Evolutionary conservation across 2,113 vertebrate species (phyloP).

Genomic region (Tragulus kanchil): DNA sequence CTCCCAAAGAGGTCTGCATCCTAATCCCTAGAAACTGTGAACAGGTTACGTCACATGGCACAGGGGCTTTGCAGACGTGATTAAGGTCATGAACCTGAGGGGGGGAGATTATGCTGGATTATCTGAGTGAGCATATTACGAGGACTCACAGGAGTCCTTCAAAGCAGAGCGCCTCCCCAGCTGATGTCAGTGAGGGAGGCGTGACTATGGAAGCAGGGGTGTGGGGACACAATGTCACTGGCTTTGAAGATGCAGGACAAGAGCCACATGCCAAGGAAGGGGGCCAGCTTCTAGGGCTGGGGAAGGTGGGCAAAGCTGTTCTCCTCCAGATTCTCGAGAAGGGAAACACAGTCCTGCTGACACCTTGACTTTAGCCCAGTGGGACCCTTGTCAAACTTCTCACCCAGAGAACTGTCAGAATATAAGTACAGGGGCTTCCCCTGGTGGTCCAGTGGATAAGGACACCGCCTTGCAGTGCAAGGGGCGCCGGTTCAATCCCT

Average conservation of each 20-base stretch:
- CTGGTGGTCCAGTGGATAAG: no score
- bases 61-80: background rate
- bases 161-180: background rate
- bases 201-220: background rate
- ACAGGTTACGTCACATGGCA: background rate
- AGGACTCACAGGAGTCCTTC: background rate
- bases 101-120: background rate
- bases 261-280: background rate
- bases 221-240: background rate
- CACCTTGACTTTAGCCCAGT: background rate
- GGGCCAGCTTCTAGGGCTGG: background rate
- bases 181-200: background rate
- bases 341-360: background rate
- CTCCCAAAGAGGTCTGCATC: background rate
- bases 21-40: background rate
- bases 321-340: background rate
- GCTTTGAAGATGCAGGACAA: background rate
- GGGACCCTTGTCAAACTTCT: background rate
- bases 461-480: no score
- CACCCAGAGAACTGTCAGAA: background rate
- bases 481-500: no score
- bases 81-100: background rate
- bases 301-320: background rate
- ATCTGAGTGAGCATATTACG: background rate
- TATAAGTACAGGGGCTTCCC: no score